Percentiles rank a stretch among this genome's conserved stretches.
These are phyloP conservation scores for Callyntrura guangdongensis DNA, from an alignment of 2,888 invertebrate genomes.

Conservation along the genomic window DNA sequence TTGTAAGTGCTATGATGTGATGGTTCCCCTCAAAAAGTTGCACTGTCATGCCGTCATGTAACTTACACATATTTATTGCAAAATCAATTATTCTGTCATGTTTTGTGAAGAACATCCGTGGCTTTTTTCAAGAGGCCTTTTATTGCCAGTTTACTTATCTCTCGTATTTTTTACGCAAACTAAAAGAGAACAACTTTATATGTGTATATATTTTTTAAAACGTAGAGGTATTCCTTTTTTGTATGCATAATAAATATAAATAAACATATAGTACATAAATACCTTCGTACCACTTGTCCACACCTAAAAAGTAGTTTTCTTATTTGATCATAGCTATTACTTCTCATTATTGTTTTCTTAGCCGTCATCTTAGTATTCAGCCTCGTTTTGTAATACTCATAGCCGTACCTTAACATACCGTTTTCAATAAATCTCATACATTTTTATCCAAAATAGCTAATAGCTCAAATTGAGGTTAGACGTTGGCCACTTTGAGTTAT, in stretches of 20 bases:
- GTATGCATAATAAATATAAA: slow-evolving; percentile 1
- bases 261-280: background rate
- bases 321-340: slow-evolving; percentile 42
- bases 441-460: too few relatives aligned
- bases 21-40: slow-evolving; percentile 66
- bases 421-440: too few relatives aligned
- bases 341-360: background rate
- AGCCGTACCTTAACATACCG: too few relatives aligned
- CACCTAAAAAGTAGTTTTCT: slow-evolving; percentile 64
- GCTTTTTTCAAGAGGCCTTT: slow-evolving; percentile 48
- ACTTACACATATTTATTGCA: slow-evolving; percentile 64
- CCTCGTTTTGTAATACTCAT: too few relatives aligned
- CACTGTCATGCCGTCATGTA: slow-evolving; percentile 68
- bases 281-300: slow-evolving; percentile 60
- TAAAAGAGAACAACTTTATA: slow-evolving; percentile 30
- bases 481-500: too few relatives aligned
- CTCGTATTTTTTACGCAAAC: slow-evolving; percentile 41
- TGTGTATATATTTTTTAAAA: background rate
- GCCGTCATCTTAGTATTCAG: background rate
- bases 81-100: slow-evolving; percentile 76
- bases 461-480: too few relatives aligned
- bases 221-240: slow-evolving; percentile 8
- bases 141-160: slow-evolving; percentile 56
- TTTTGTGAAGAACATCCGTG: slow-evolving; percentile 74
- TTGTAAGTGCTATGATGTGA: slow-evolving; percentile 23